These are phyloP conservation scores for Lasaia peninsularis DNA, from an alignment of 1,140 invertebrate genomes.

Conservation along the genomic window DNA sequence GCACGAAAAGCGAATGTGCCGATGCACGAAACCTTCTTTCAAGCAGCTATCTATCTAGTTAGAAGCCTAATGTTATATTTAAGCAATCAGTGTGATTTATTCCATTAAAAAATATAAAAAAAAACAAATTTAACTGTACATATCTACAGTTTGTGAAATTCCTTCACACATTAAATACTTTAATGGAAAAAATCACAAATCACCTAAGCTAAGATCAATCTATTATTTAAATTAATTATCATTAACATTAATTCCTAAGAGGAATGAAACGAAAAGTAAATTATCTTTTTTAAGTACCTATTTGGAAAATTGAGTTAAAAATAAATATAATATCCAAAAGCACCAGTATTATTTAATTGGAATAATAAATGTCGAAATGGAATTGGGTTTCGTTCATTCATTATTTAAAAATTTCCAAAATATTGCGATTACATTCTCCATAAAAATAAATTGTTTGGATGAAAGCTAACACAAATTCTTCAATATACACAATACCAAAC, in stretches of 20 bases:
- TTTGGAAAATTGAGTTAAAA: slow-evolving; percentile 39
- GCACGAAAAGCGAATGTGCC: slow-evolving; percentile 22
- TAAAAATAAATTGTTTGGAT: slow-evolving; percentile 18
- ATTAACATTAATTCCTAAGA: slow-evolving; percentile 71
- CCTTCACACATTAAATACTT: slow-evolving; percentile 22
- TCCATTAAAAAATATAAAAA: slow-evolving; percentile 58
- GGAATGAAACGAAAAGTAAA: slow-evolving; percentile 77
- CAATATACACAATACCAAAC: background rate
- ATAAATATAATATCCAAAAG: slow-evolving; percentile 66
- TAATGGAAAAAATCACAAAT: slow-evolving; percentile 59
- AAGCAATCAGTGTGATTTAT: slow-evolving; percentile 48
- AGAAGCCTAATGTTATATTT: slow-evolving; percentile 70
- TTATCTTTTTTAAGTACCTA: slow-evolving; percentile 43
- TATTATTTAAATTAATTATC: slow-evolving; percentile 51
- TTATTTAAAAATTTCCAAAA: slow-evolving; percentile 13
- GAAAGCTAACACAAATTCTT: slow-evolving; percentile 22
- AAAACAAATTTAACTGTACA: too few species aligned
- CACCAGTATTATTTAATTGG: slow-evolving; percentile 52
- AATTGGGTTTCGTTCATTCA: slow-evolving; percentile 23
- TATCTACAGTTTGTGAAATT: background rate
- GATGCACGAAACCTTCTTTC: slow-evolving; percentile 75
- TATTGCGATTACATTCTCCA: slow-evolving; percentile 14
- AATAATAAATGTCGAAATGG: slow-evolving; percentile 19
- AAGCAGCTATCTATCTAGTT: slow-evolving; percentile 75
- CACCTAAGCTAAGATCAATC: slow-evolving; percentile 66